Percentiles rank a stretch among this genome's conserved stretches.
Conservation (phyloP, 23 tunicate species). For the Botrylloides violaceus region DNA sequence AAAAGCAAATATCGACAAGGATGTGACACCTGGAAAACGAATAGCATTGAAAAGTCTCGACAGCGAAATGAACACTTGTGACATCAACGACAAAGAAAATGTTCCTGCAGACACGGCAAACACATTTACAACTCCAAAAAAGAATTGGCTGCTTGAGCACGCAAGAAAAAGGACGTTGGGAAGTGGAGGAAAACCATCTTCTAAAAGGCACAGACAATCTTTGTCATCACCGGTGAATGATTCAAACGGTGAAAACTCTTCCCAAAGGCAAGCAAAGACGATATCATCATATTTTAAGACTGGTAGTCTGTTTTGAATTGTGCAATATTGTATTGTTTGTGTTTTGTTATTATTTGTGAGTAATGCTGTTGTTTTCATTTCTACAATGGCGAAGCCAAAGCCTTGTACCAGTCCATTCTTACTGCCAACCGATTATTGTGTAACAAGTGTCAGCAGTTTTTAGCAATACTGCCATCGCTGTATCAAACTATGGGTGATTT, state of each 20-base stretch:
- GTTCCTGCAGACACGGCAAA: not conserved
- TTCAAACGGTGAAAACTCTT: not conserved
- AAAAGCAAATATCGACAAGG: not conserved
- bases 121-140: not conserved
- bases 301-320: not conserved
- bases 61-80: not conserved
- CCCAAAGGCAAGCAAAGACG: not conserved
- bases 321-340: no score
- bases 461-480: no score
- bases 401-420: no score
- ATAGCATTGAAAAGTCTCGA: not conserved
- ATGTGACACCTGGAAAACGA: not conserved
- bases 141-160: constrained; percentile 1
- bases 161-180: not conserved
- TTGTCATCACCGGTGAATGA: not conserved
- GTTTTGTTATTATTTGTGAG: no score
- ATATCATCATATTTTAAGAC: not conserved
- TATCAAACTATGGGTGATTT: no score
- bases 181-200: not conserved
- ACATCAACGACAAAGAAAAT: not conserved
- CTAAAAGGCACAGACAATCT: not conserved
- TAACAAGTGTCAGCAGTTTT: no score
- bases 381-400: no score
- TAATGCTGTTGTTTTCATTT: no score
- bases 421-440: no score